A percentile compares a stretch with the other conserved stretches of the same genome.
Evolutionary conservation across 2,113 vertebrate species (phyloP).

Genomic region (Rhinoptilus africanus): DNA sequence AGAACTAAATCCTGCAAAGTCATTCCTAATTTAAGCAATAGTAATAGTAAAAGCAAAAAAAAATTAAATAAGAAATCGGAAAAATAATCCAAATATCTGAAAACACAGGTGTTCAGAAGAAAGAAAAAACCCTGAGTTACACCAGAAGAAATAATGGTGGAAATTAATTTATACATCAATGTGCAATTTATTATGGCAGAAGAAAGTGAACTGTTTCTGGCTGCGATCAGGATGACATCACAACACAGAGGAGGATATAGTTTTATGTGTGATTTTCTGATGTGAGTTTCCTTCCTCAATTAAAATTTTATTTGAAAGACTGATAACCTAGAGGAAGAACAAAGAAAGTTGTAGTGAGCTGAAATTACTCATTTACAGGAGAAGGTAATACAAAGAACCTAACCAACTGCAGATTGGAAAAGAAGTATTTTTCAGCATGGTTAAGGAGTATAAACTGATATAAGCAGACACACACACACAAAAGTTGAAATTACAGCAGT

Average conservation of each 20-base stretch:
- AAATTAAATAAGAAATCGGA: background rate
- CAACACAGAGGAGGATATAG: conserved; percentile 22
- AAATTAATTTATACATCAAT: conserved; percentile 29
- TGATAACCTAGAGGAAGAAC: background rate
- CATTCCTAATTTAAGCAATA: background rate
- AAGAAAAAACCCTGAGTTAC: background rate
- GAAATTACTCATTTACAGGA: background rate
- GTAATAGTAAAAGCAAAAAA: background rate
- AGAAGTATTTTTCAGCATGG: background rate
- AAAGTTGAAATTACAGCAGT: background rate
- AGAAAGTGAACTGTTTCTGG: conserved; percentile 13
- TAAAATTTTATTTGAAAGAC: conserved; percentile 9
- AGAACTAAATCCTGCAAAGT: background rate
- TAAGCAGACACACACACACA: background rate
- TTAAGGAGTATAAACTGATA: background rate
- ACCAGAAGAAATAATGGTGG: conserved; percentile 12
- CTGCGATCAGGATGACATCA: background rate
- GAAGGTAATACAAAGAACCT: background rate
- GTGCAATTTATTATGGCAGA: conserved; percentile 29
- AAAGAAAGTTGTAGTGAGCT: background rate
- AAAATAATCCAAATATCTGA: conserved; percentile 33
- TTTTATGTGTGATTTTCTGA: conserved; percentile 20
- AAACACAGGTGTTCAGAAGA: conserved; percentile 29
- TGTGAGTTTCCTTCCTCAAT: conserved; percentile 30
- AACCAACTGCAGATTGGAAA: background rate